phyloP scores from a whole-genome alignment of 2,797 vertebrate species.

The Hippocampus kuda region DNA sequence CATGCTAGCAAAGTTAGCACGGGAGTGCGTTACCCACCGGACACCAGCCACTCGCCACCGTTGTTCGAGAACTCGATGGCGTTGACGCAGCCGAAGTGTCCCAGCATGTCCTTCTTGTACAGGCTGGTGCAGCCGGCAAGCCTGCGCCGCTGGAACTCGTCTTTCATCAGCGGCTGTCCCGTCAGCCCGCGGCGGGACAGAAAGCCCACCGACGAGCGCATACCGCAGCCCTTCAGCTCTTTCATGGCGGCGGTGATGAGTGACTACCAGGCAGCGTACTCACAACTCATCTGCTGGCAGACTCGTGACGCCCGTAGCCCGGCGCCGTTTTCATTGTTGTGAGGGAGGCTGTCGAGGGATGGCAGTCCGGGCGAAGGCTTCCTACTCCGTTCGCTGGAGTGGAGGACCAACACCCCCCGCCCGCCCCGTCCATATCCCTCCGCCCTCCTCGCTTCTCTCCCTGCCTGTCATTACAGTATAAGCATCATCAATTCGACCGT shows the following conservation, averaged over 20 bases:
- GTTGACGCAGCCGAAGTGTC: slow-evolving; percentile 98
- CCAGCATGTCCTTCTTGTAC: slow-evolving; percentile 92
- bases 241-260: slow-evolving; percentile 15
- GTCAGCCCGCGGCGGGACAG: slow-evolving; percentile 84
- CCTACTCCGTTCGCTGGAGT: slow-evolving; percentile 56
- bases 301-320: slow-evolving; percentile 8
- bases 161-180: slow-evolving; percentile 85
- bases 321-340: slow-evolving; percentile 31
- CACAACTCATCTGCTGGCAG: neutral
- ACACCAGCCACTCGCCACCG: slow-evolving; percentile 96
- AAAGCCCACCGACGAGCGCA: slow-evolving; percentile 90
- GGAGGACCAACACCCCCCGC: too few relatives aligned
- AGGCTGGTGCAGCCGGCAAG: slow-evolving; percentile 88
- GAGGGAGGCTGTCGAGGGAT: slow-evolving; percentile 41
- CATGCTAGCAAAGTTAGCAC: neutral
- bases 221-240: slow-evolving; percentile 77
- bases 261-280: neutral
- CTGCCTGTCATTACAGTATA: slow-evolving; percentile 22
- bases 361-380: slow-evolving; percentile 50
- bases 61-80: slow-evolving; percentile 99
- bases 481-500: slow-evolving; percentile 17
- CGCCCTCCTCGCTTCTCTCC: neutral
- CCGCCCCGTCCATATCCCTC: slow-evolving; percentile 7
- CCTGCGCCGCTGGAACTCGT: slow-evolving; percentile 88
- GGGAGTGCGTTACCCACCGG: slow-evolving; percentile 73